These are phyloP conservation scores for Pedetes capensis DNA, from an alignment of 2,113 vertebrate species.

Conservation along the genomic window DNA sequence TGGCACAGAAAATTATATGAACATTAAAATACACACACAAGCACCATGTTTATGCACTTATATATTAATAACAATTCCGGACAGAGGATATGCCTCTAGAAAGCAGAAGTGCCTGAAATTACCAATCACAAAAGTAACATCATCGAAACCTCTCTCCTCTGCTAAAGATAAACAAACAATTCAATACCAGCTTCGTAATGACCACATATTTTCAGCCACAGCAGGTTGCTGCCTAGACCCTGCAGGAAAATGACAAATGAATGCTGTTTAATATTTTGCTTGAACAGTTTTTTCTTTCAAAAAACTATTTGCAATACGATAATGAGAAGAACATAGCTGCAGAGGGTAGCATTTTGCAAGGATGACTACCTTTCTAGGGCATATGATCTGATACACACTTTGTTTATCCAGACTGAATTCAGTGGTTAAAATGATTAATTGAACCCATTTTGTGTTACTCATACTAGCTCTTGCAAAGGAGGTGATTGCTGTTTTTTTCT, in stretches of 20 bases:
- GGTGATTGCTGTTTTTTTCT: slow-evolving; percentile 74
- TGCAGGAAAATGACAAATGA: slow-evolving; percentile 84
- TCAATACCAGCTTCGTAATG: slow-evolving; percentile 78
- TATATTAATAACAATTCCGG: slow-evolving; percentile 60
- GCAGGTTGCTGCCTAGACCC: slow-evolving; percentile 72
- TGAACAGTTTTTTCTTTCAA: slow-evolving; percentile 83
- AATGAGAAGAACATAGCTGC: slow-evolving; percentile 80
- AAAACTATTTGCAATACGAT: slow-evolving; percentile 83
- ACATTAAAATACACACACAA: slow-evolving; percentile 50
- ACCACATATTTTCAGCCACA: slow-evolving; percentile 79
- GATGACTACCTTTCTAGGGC: slow-evolving; percentile 80
- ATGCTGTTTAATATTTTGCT: slow-evolving; percentile 85
- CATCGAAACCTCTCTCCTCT: slow-evolving; percentile 45
- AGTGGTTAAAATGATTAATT: slow-evolving; percentile 85
- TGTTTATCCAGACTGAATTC: slow-evolving; percentile 83
- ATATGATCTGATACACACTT: slow-evolving; percentile 78
- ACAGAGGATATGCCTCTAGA: slow-evolving; percentile 30
- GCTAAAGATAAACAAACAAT: slow-evolving; percentile 77
- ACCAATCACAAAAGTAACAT: slow-evolving; percentile 71
- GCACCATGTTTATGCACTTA: slow-evolving; percentile 28
- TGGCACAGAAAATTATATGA: slow-evolving; percentile 43
- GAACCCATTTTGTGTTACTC: slow-evolving; percentile 82
- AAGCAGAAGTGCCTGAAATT: slow-evolving; percentile 75
- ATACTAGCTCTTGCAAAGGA: slow-evolving; percentile 76
- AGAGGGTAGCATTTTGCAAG: slow-evolving; percentile 78